Evolutionary conservation across 1,140 invertebrate species (phyloP).

Genomic region (Parasteatoda tepidariorum): DNA sequence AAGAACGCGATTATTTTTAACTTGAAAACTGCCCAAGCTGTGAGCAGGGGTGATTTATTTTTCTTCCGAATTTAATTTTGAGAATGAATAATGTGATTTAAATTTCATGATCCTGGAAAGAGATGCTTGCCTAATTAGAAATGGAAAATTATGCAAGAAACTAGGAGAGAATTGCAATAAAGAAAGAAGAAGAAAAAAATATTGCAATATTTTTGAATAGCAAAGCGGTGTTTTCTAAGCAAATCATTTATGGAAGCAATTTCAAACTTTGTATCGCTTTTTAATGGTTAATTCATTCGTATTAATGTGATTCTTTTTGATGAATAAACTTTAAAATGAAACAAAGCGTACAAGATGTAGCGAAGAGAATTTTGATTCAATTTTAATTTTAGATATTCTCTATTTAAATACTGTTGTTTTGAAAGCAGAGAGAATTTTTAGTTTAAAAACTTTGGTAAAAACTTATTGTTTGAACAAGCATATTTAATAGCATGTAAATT

Average conservation of each 20-base stretch:
- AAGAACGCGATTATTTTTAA: neutral
- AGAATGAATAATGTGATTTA: neutral
- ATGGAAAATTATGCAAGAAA: neutral
- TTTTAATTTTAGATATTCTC: too few relatives aligned
- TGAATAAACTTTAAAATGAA: too few relatives aligned
- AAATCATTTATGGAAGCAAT: neutral
- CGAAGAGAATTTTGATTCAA: too few relatives aligned
- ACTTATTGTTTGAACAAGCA: too few relatives aligned
- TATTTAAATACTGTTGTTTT: too few relatives aligned
- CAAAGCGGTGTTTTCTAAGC: neutral
- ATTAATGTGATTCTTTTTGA: neutral
- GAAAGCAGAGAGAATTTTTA: too few relatives aligned
- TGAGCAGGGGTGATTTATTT: neutral
- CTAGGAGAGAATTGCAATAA: neutral
- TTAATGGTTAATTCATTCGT: neutral
- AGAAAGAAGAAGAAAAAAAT: neutral
- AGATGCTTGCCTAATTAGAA: neutral
- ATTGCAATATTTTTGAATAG: neutral
- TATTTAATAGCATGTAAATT: too few relatives aligned
- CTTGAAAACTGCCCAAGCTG: neutral
- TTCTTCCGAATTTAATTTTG: neutral
- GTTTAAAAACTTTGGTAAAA: too few relatives aligned
- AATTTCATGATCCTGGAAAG: neutral
- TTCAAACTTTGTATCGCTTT: neutral
- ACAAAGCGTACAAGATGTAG: too few relatives aligned